Percentiles rank a stretch among this genome's conserved stretches.
phyloP scores from a whole-genome alignment of 2,888 invertebrate species.

The Tetragonisca angustula region DNA sequence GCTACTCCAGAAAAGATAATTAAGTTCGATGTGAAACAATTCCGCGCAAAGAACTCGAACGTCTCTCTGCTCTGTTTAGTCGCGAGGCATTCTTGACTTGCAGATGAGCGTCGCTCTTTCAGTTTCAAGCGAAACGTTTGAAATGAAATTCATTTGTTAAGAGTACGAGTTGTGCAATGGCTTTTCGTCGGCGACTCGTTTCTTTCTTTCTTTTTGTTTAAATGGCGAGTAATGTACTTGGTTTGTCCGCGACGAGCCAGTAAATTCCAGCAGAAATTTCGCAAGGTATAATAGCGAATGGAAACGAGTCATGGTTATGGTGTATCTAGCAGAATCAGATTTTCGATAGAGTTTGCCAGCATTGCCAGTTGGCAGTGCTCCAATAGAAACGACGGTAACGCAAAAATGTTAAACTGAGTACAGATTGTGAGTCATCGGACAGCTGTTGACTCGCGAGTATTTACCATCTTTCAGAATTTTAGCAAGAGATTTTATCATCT shows the following conservation, averaged over 20 bases:
- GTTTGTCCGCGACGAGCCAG: not conserved
- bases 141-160: not conserved
- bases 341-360: slow-evolving; percentile 47
- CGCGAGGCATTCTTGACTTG: slow-evolving; percentile 12
- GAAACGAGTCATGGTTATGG: slow-evolving; percentile 4
- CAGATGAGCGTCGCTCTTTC: not conserved
- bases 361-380: slow-evolving; percentile 59
- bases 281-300: slow-evolving; percentile 49
- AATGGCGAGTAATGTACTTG: not conserved
- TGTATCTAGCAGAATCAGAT: slow-evolving; percentile 15
- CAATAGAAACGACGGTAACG: slow-evolving; percentile 44
- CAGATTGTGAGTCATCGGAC: slow-evolving; percentile 63
- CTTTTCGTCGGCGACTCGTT: not conserved
- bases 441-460: slow-evolving; percentile 71
- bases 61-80: slow-evolving; percentile 6
- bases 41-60: not conserved
- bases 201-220: not conserved
- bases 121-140: not conserved
- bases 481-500: not conserved
- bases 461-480: slow-evolving; percentile 51
- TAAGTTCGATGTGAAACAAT: slow-evolving; percentile 21
- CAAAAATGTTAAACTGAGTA: slow-evolving; percentile 49
- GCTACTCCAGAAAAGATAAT: slow-evolving; percentile 1
- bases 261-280: slow-evolving; percentile 53
- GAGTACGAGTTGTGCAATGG: not conserved